Base-by-base conservation (phyloP, 23 tunicate genomes). In the Styela clava region DNA sequence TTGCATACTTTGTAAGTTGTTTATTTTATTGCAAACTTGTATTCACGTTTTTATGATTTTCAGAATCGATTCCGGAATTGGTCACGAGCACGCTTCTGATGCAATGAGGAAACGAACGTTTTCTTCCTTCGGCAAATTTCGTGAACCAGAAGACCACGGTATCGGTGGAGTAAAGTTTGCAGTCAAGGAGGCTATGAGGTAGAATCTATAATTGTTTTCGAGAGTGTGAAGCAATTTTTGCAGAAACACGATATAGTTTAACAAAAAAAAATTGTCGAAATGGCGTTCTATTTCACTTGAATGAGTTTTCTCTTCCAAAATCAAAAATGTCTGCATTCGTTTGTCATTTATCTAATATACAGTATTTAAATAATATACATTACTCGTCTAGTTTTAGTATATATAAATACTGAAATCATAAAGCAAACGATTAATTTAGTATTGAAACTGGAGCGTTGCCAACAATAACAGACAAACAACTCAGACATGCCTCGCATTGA, bases 41-140 rank as follows among this genome's bases (percentile, higher is more conserved):
- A 35, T 9, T 76, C 0, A 67, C 16, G 22, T 73, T 73, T 73
- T 33, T 31, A 16, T 25, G 9, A n/a, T 36, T 83, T 2, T 32
- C 70, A 89, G 94, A 74, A 89, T 89, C 78, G 94, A 89, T 65
- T 89, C 94, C 28, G 94, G 94, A 1, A 79, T 89, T 5, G 81
- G 82, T 0, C 69, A 74, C 64, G 94, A 84, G 69, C 44, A 79
- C 63, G 69, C 73, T 5, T 18, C 2, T 2, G 81, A 89, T 52
- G 70, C 69, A 37, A 37, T 76, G 31, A 69, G 83, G 2, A 61
- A 79, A 22, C 81, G 84, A 37, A 77, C 83, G 12, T 20, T 67
- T 1, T 78, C 82, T 31, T 83, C 92, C 29, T 68, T 74, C 19
- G 76, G 72, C 0, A 78, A 69, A 20, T 26, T 63, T 33, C 61